Evolutionary conservation across 2,113 vertebrate species (phyloP), one percentile per base, ranked within the genome.

Genomic region (Lota lota): DNA sequence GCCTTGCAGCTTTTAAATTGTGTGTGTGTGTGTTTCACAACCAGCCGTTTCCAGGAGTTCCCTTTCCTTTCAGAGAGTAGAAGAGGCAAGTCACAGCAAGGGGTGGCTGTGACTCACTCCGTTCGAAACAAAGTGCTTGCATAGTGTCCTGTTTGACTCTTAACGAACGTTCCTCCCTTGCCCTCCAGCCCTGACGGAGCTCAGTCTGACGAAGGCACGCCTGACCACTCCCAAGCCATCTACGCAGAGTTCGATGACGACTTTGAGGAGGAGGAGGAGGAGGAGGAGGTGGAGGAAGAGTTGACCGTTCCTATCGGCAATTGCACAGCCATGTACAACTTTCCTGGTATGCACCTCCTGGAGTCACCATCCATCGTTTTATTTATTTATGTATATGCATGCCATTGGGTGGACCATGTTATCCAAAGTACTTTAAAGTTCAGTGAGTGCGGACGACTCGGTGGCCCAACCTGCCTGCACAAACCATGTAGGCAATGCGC

Each of bases 171-270:
- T 61, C 51, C 36, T 20, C 28, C 28, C 69, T 19, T 47, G 54
- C 3, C 60, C 47, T 58, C 3, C 77, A 96, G 95, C 73, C 91
- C 92, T 1, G 93, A 94, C 16, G 92, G 91, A 5, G 90, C 91
- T 50, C 89, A 90, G 60, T 92, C 91, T 0, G 94, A 94, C 18
- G 95, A 93, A 65, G 88, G 90, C 66, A 84, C 88, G 18, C 89
- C 92, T 0, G 94, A 95, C 3, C 22, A 91, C 61, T 90, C 92
- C 7, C 92, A 93, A 62, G 90, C 92, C 74, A 94, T 95, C 80
- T 94, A 95, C 22, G 93, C 95, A 0, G 94, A 95, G 74, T 95
- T 95, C 22, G 94, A 95, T 47, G 95, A 95, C 16, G 95, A 95
- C 70, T 96, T 96, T 78, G 93, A 94, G 57, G 94, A 94, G 2